Base-by-base conservation (phyloP, 1,140 invertebrate genomes). In the Bombus pyrosoma region DNA sequence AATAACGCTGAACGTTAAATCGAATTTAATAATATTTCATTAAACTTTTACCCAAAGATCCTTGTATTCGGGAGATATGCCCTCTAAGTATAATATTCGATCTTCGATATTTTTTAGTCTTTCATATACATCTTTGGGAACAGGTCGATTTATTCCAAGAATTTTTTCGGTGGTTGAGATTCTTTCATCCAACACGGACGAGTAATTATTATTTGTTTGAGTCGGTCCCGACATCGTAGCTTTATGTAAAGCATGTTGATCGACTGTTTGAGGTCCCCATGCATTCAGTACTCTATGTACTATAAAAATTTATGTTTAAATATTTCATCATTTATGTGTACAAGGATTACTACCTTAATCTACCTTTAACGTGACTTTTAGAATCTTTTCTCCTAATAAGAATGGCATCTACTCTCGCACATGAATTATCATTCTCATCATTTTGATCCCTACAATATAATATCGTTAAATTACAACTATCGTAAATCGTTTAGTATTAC, bases 311-410 rank as follows among this genome's bases (percentile, higher is more conserved):
- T 71, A 78, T 37, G 68, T 32, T 22, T 87, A 62, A 28, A 86
- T 66, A 81, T 66, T 69, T 22, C 18, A 73, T n/a, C 4, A 39
- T 18, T 15, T 2, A 39, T 81, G 3, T 1, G 32, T 53, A 71
- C n/a, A 78, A 69, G 47, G 53, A 57, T 13, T 34, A 79, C 34
- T 81, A 83, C 6, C 78, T 79, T 53, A n/a, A 59, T 88, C 93
- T 95, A 97, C 97, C 96, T 96, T 96, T 96, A 34, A 97, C 95
- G 93, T 97, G 97, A 91, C 96, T 96, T 94, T 96, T 97, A 0
- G 96, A 96, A 92, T 96, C 96, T 90, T 97, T 96, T 77, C 96
- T 94, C 88, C 96, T 96, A 64, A 96, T 91, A 85, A 97, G 94
- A 53, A 96, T 94, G n/a, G 97, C 96, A 94, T 97, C 96, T 37